Base-by-base conservation (phyloP, 2,113 vertebrate species). In the Chaenocephalus aceratus region DNA sequence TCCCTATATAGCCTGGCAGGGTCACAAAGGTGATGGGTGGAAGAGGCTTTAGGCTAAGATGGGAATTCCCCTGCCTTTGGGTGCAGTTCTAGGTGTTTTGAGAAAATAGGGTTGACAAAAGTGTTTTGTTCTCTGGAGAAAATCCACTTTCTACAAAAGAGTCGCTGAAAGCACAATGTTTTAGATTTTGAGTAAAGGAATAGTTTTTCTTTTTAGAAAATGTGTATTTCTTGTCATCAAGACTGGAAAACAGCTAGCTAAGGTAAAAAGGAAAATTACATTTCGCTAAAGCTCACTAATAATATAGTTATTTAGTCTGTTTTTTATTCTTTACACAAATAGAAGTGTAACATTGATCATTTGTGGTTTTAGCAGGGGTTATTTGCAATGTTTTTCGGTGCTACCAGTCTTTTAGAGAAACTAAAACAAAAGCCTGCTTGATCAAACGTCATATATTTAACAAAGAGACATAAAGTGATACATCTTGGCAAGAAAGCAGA, bases 31-130 rank as follows among this genome's bases (percentile, higher is more conserved):
- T 76, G 64, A 75, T 15, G 68, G 83, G 72, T 30, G 12, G 77
- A 60, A 52, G 59, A 36, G 54, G 41, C 73, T 58, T 66, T 5
- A 66, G 67, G 68, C 41, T 58, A 36, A 63, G n/a, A 52, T 74
- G 86, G 89, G 88, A 86, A 87, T 86, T 77, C 81, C 90, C 89
- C 68, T 1, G 18, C 18, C 13, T 71, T 63, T 64, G 1, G 54
- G 46, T 75, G 69, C 10, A 68, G 69, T 21, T 75, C 34, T 62
- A 52, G 41, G 34, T 68, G 57, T 46, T 41, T n/a, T 45, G 57
- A 52, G 11, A 51, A 78, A 77, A 61, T n/a, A 69, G 18, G 16
- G 26, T 41, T 48, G 26, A 18, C 54, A 58, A 52, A 48, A 72
- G 26, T 45, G 57, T 46, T 45, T 58, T 3, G 12, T 30, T 69